Evolutionary conservation across 2,113 vertebrate species (phyloP).

Genomic region (Gambusia holbrooki): DNA sequence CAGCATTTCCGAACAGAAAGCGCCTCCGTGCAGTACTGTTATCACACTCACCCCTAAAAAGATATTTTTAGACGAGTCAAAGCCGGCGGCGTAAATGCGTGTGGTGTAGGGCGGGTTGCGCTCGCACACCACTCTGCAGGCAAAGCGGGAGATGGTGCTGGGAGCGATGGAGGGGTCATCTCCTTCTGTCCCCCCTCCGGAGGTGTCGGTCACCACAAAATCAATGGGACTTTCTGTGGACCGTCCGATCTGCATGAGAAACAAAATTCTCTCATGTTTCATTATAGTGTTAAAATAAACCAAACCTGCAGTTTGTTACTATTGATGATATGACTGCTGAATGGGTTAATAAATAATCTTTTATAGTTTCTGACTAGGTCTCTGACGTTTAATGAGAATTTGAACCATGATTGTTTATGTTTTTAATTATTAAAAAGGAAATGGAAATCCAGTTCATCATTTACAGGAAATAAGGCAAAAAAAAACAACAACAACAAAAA

Average conservation of each 20-base stretch:
- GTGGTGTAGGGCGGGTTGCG: conserved; percentile 91
- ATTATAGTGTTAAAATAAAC: not conserved
- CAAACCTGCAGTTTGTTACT: not conserved
- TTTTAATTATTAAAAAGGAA: not conserved
- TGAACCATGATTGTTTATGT: not conserved
- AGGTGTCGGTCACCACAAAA: conserved; percentile 97
- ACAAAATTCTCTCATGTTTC: not conserved
- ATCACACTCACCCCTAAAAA: conserved; percentile 85
- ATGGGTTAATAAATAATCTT: not conserved
- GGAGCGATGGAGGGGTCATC: conserved; percentile 93
- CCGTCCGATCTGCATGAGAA: conserved; percentile 86
- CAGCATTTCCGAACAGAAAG: not conserved
- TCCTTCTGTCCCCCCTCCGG: conserved; percentile 79
- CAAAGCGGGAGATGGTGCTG: conserved; percentile 98
- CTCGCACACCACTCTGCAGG: conserved; percentile 96
- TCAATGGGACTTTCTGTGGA: conserved; percentile 98
- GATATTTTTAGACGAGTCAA: conserved; percentile 87
- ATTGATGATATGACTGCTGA: not conserved
- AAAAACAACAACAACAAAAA: not conserved
- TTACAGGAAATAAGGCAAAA: not conserved
- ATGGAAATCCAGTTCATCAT: not conserved
- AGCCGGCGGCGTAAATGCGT: conserved; percentile 96
- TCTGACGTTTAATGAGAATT: not conserved
- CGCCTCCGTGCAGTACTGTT: no score
- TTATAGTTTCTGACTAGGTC: not conserved